Conservation (phyloP, 2,888 invertebrate species). For the Neelides folsomi region DNA sequence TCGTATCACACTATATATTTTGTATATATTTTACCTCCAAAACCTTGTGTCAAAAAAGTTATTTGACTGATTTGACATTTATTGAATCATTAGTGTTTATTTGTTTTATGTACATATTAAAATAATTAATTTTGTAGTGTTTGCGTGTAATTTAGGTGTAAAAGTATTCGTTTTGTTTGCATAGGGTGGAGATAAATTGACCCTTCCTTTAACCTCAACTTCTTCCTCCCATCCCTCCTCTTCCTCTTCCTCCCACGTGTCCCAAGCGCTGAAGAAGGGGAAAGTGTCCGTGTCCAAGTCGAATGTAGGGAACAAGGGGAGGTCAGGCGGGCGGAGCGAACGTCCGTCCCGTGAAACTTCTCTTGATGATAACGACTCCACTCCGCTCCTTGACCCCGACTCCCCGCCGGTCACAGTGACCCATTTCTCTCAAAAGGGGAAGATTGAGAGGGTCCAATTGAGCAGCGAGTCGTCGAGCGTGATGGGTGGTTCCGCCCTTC, state of each 20-base stretch:
- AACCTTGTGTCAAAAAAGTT: background rate
- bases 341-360: background rate
- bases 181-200: constrained; percentile 33
- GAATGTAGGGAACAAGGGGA: background rate
- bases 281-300: too few relatives aligned
- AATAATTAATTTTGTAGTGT: constrained; percentile 8
- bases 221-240: constrained; percentile 4
- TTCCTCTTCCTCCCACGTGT: background rate
- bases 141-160: constrained; percentile 12
- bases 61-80: constrained; percentile 3
- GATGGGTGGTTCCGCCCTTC: constrained; percentile 7
- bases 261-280: too few relatives aligned
- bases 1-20: too few relatives aligned
- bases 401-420: constrained; percentile 48
- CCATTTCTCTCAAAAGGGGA: constrained; percentile 45
- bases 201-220: constrained; percentile 28
- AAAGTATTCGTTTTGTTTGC: constrained; percentile 12
- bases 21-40: too few relatives aligned
- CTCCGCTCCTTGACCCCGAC: constrained; percentile 21
- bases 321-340: background rate
- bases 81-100: background rate
- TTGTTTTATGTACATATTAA: background rate
- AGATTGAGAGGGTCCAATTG: constrained; percentile 39
- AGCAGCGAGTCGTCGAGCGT: constrained; percentile 24
- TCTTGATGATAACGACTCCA: constrained; percentile 21